Base-by-base conservation (phyloP, 2,888 invertebrate genomes). In the Campoplex capitator region DNA sequence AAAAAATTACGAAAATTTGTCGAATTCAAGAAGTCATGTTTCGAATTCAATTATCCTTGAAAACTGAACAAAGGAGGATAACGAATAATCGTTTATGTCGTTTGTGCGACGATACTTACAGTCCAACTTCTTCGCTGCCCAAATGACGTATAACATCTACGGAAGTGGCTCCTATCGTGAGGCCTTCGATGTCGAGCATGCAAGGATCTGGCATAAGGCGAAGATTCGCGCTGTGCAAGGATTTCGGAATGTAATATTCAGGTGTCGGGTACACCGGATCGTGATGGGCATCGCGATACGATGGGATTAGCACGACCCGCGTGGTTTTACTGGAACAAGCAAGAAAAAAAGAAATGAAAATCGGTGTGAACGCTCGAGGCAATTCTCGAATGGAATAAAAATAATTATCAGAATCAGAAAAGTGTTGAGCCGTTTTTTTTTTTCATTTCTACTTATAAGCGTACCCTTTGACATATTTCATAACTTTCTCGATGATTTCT, bases 61-160 rank as follows among this genome's bases (percentile, higher is more conserved):
- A 38, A 38, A 38, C 6, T 38, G 6, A 38, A 6, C 6, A 4
- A 38, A 38, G 6, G 38, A 4, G 38, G 38, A 38, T 13, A 11
- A 45, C 45, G 11, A 11, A 45, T 45, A 1, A 45, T 45, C 11
- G 13, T 45, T 45, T 13, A 45, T 11, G 45, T 45, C 11, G 13
- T 45, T 45, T 13, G 11, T 11, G 45, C 11, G 1, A 3, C 13
- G 32, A 23, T 42, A 85, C 96, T 96, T 95, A 97, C 97, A 95
- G 93, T 1, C 96, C 96, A 89, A 98, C 95, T 94, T 98, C 98
- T 92, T 97, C 97, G 91, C 96, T 96, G 70, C 97, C 96, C 48
- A 99, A 95, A 92, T 98, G 98, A 95, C 98, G 97, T 11, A 99
- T 95, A 65, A 97, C 95, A 93, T 99, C 99, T 0, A 97, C 96